Base-by-base conservation (phyloP, 2,113 vertebrate genomes). In the Equus przewalskii region DNA sequence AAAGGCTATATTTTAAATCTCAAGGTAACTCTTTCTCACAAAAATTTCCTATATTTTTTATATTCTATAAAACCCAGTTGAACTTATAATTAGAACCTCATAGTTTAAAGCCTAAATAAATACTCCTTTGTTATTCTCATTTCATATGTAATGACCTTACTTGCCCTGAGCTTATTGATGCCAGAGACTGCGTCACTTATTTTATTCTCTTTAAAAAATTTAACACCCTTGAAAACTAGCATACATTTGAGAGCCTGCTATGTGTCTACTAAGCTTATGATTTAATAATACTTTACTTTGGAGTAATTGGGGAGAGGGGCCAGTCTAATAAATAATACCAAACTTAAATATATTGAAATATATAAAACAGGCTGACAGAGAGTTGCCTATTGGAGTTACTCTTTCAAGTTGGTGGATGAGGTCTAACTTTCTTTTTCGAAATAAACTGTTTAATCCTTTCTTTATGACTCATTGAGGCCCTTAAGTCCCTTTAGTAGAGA, bases 61-160 rank as follows among this genome's bases (percentile, higher is more conserved):
- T 58, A 67, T 75, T 62, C 16, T 85, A 13, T 24, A 90, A 80
- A 93, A 81, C n/a, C 13, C 41, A 86, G 1, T 73, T 81, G 60
- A 89, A 86, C 2, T 73, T 96, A 84, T 11, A 22, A 60, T 75
- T 81, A 62, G 21, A 89, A 93, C 41, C 9, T 90, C 19, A 56
- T 28, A 89, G 26, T 85, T 96, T 96, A 93, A 92, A 93, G 26
- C 26, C 36, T 73, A 84, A 92, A 56, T 79, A 80, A 78, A 89
- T 82, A 72, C 16, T 75, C 2, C 62, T 56, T 26, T 96, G 58
- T 83, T 87, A 41, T 62, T 82, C 30, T 49, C 8, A 60, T 90
- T 94, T 79, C 30, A 51, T 86, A 19, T 96, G 14, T 92, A 79
- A 91, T 83, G 36, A 70, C 70, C 15, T 91, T 88, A 46, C 13